phyloP scores from a whole-genome alignment of 2,888 invertebrate species.

The Cybosia mesomella region DNA sequence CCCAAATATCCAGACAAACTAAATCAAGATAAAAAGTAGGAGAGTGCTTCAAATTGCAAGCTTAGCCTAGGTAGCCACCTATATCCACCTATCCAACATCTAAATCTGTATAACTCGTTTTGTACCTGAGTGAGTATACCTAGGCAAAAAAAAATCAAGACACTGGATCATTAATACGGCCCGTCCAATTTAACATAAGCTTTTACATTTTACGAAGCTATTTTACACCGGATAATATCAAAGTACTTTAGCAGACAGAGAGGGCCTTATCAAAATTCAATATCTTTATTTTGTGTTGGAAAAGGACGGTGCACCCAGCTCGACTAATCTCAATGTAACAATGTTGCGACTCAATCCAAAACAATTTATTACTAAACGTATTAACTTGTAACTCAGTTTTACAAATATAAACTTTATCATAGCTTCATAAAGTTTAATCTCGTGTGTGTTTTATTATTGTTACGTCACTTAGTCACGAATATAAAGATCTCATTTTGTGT shows the following conservation, averaged over 20 bases:
- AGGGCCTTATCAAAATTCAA: conserved; percentile 81
- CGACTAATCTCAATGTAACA: conserved; percentile 81
- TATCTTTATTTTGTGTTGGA: conserved; percentile 82
- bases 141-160: conserved; percentile 27
- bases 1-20: not conserved
- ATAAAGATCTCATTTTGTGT: conserved; percentile 59
- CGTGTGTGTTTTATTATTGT: conserved; percentile 30
- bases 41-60: not conserved
- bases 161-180: conserved; percentile 30
- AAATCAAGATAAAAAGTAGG: not conserved
- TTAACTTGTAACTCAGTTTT: conserved; percentile 38
- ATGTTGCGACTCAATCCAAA: conserved; percentile 81
- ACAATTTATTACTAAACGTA: conserved; percentile 57
- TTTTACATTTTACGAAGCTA: conserved; percentile 58
- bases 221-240: conserved; percentile 62
- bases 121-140: conserved; percentile 6
- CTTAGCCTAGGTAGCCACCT: not conserved
- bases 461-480: conserved; percentile 34
- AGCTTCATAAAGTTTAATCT: conserved; percentile 47
- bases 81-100: not conserved
- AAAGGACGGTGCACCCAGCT: conserved; percentile 77
- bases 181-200: conserved; percentile 51
- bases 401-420: conserved; percentile 45
- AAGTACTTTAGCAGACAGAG: conserved; percentile 69
- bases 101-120: not conserved